phyloP scores from a whole-genome alignment of 1,140 invertebrate species.

The Tribolium castaneum region DNA sequence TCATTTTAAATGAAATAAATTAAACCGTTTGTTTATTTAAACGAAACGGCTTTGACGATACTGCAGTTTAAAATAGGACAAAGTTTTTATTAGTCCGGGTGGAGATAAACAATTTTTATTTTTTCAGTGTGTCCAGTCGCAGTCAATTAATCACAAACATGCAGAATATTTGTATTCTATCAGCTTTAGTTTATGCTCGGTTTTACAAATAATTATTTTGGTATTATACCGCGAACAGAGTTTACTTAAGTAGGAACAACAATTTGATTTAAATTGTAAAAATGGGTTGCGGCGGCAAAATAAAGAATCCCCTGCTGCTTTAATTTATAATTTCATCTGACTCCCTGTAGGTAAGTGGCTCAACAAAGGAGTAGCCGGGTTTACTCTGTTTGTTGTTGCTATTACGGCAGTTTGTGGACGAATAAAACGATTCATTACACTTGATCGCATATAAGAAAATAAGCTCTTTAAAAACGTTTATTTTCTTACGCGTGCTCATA shows the following conservation, averaged over 20 bases:
- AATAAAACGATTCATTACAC: conserved; percentile 24
- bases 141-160: no score
- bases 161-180: no score
- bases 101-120: no score
- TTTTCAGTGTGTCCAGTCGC: no score
- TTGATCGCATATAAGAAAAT: conserved; percentile 1
- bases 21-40: no score
- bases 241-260: neutral
- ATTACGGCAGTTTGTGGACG: conserved; percentile 1
- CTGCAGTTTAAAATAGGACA: no score
- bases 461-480: conserved; percentile 16
- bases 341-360: neutral
- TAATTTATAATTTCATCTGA: conserved; percentile 16
- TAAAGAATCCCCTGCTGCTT: conserved; percentile 23
- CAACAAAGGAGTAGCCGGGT: neutral
- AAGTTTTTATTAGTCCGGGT: no score
- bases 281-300: neutral
- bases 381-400: conserved; percentile 12
- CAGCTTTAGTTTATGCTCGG: no score
- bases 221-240: no score
- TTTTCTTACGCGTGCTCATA: conserved; percentile 19
- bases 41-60: no score
- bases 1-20: no score
- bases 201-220: no score
- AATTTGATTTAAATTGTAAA: neutral